Base-by-base conservation (phyloP, 2,113 vertebrate genomes). In the Anoplopoma fimbria region DNA sequence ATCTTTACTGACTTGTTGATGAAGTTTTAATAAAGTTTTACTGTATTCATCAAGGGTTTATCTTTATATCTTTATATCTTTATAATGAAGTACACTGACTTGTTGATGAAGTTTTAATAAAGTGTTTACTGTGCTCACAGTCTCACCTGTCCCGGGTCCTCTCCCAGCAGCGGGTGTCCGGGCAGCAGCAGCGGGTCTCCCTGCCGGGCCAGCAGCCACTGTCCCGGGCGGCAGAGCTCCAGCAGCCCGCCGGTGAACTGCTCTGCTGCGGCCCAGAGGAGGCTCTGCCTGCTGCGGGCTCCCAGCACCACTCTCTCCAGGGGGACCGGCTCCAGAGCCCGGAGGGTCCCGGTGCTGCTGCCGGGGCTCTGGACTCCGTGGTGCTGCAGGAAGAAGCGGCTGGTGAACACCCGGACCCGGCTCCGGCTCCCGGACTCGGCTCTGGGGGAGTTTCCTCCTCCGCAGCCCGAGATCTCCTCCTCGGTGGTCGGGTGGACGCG, bases 261-360 rank as follows among this genome's bases (percentile, higher is more conserved):
- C 38, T 89, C 89, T 0, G 81, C 88, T 21, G 74, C 84, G 9
- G 94, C 93, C 93, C 93, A 88, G 77, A 62, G 88, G 55, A 94
- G 91, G 31, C 87, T 89, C 31, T 81, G 88, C 7, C 85, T 85
- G 67, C 88, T 91, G 51, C 94, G 82, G 68, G 92, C 93, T 13
- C 94, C 95, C 23, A 96, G 79, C 15, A 95, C 93, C 67, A 96
- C 84, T 58, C 84, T 75, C 23, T 85, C 76, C 60, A 96, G 84
- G 2, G 29, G 15, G 21, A 95, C 69, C 8, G 92, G 92, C 49
- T 86, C 61, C 65, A 94, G 25, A 0, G 85, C 29, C 27, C 93
- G 89, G 5, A 90, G 73, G 0, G 82, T 82, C 4, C 94, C 95
- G 4, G 40, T 7, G 80, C 31, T 2, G 2, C 31, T 1, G 3